A percentile compares a stretch with the other conserved stretches of the same genome.
phyloP scores from a whole-genome alignment of 1,140 invertebrate genomes.

The Scaptomyza hsui region DNA sequence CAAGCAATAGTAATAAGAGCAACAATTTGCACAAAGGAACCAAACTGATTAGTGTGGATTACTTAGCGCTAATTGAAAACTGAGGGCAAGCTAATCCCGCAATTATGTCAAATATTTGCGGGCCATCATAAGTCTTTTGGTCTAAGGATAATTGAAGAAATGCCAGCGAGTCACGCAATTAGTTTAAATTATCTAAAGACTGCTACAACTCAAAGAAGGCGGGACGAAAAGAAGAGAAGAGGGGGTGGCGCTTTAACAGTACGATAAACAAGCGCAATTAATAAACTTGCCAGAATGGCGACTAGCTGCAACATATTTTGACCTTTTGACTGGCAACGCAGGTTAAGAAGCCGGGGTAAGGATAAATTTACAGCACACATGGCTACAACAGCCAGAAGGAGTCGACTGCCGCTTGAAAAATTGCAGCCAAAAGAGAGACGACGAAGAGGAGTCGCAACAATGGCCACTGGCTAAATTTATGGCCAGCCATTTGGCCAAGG shows the following conservation, averaged over 20 bases:
- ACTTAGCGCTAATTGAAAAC: constrained; percentile 65
- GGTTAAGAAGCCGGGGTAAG: constrained; percentile 9
- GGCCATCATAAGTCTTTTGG: constrained; percentile 63
- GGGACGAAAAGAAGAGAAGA: not conserved
- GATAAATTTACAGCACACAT: constrained; percentile 58
- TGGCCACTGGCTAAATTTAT: constrained; percentile 66
- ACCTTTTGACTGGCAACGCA: constrained; percentile 47
- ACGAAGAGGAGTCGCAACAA: constrained; percentile 56
- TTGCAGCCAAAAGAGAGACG: constrained; percentile 51
- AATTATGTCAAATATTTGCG: constrained; percentile 68
- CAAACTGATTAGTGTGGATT: constrained; percentile 53
- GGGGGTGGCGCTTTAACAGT: constrained; percentile 50
- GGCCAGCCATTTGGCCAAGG: constrained; percentile 69
- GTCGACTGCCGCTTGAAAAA: constrained; percentile 66
- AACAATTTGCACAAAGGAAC: constrained; percentile 42
- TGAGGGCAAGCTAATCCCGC: constrained; percentile 38
- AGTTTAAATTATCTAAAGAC: constrained; percentile 70
- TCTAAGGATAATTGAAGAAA: constrained; percentile 52
- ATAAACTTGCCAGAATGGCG: constrained; percentile 63
- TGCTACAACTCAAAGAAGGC: not conserved
- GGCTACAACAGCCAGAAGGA: constrained; percentile 20
- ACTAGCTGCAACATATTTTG: constrained; percentile 53
- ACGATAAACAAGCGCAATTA: constrained; percentile 81
- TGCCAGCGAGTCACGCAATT: constrained; percentile 70
- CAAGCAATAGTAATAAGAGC: constrained; percentile 24